Percentiles rank a stretch among this genome's conserved stretches.
These are phyloP conservation scores for Megaleporinus macrocephalus DNA, from an alignment of 2,113 vertebrate species.

Conservation along the genomic window DNA sequence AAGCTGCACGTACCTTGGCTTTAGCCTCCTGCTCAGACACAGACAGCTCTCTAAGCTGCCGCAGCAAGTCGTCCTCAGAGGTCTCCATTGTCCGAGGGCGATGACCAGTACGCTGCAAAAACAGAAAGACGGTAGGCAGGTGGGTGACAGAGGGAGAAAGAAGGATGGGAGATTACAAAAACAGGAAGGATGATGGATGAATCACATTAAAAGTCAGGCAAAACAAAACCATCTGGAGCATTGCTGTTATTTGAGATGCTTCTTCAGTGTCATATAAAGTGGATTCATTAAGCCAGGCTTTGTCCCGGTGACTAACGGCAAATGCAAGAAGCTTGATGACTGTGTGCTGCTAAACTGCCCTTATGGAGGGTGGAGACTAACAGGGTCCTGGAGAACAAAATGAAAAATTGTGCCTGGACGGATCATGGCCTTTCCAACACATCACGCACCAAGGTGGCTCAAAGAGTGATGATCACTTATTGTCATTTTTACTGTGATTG, in stretches of 20 bases:
- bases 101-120: slow-evolving; percentile 21
- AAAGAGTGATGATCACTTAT: slow-evolving; percentile 44
- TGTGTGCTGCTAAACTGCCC: background rate
- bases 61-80: slow-evolving; percentile 44
- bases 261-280: background rate
- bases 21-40: slow-evolving; percentile 58
- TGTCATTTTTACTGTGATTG: slow-evolving; percentile 44
- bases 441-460: slow-evolving; percentile 32
- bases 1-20: slow-evolving; percentile 55
- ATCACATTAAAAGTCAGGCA: background rate
- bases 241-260: background rate
- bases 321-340: background rate
- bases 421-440: slow-evolving; percentile 20
- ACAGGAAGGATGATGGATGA: slow-evolving; percentile 10
- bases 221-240: background rate
- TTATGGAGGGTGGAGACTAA: slow-evolving; percentile 19
- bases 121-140: background rate
- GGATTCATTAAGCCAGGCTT: background rate
- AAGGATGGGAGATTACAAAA: background rate
- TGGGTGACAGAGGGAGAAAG: background rate
- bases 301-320: background rate
- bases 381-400: background rate
- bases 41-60: slow-evolving; percentile 56
- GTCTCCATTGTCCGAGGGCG: slow-evolving; percentile 2
- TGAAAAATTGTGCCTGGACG: slow-evolving; percentile 26